Conservation (phyloP, 2,113 vertebrate genomes). For the Dryoscopus gambensis region DNA sequence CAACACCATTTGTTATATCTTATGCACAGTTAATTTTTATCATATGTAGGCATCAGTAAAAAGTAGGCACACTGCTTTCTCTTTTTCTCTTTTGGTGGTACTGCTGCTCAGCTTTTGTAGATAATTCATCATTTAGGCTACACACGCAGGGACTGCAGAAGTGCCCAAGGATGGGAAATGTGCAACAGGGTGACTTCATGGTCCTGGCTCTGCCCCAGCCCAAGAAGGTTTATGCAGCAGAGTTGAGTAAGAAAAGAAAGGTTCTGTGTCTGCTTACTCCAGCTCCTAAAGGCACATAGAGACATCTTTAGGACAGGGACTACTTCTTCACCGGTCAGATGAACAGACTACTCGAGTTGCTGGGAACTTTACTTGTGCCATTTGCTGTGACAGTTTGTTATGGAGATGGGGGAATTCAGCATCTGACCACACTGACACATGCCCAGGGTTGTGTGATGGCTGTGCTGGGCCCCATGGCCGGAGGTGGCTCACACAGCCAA, state of each 20-base stretch:
- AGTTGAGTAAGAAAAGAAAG: background rate
- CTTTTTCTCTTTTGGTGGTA: background rate
- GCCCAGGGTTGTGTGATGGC: background rate
- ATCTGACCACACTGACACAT: background rate
- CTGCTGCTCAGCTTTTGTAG: background rate
- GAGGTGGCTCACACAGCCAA: background rate
- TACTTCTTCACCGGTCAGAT: background rate
- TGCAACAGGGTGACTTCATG: background rate
- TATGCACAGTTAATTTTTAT: background rate
- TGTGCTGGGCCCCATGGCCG: rapidly evolving
- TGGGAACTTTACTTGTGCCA: background rate
- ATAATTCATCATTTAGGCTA: background rate
- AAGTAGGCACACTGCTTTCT: background rate
- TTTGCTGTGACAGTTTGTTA: background rate
- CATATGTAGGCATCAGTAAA: background rate
- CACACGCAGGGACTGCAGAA: background rate
- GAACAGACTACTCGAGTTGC: background rate
- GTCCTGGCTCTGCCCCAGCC: background rate
- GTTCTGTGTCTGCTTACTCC: background rate
- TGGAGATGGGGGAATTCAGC: background rate
- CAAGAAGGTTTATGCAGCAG: background rate
- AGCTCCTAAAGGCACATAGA: background rate
- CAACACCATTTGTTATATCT: background rate
- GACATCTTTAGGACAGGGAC: background rate
- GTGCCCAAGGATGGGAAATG: background rate